Conservation (phyloP, 1,140 invertebrate species). For the Chlorops oryzae region DNA sequence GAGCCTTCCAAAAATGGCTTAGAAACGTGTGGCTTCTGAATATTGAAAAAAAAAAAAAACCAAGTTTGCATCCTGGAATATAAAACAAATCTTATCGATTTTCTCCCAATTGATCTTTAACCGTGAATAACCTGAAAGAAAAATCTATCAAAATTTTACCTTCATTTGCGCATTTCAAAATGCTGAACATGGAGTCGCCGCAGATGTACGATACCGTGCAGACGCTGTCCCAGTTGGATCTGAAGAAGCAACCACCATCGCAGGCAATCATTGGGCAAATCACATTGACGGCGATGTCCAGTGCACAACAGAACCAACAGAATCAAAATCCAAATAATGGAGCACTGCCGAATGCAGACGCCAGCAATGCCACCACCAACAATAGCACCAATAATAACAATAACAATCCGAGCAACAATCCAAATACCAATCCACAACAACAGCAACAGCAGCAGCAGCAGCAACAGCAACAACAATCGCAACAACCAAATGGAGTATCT, state of each 20-base stretch:
- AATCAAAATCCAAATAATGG: slow-evolving; percentile 36
- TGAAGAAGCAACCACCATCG: slow-evolving; percentile 45
- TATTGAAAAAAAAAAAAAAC: too few relatives aligned
- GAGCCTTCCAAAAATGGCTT: too few relatives aligned
- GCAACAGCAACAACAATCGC: slow-evolving; percentile 28
- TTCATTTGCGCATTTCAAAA: slow-evolving; percentile 40
- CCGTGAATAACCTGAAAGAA: too few relatives aligned
- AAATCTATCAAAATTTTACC: slow-evolving; percentile 44
- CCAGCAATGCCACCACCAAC: slow-evolving; percentile 30
- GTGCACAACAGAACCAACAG: slow-evolving; percentile 47
- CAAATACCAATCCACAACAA: slow-evolving; percentile 24
- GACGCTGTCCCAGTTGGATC: slow-evolving; percentile 41
- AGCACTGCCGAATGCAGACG: too few relatives aligned
- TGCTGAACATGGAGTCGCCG: slow-evolving; percentile 60
- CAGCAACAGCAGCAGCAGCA: slow-evolving; percentile 9
- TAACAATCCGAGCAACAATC: slow-evolving; percentile 34
- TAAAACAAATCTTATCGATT: too few relatives aligned
- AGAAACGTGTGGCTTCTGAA: too few relatives aligned
- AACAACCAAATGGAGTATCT: too few relatives aligned
- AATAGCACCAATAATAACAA: slow-evolving; percentile 35
- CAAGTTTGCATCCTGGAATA: too few relatives aligned
- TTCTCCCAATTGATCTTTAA: too few relatives aligned
- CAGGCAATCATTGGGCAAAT: slow-evolving; percentile 50
- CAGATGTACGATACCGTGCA: slow-evolving; percentile 61
- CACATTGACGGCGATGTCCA: slow-evolving; percentile 50